These are phyloP conservation scores for Chamaetylas fuelleborni DNA, from an alignment of 2,113 vertebrate species.

Conservation along the genomic window DNA sequence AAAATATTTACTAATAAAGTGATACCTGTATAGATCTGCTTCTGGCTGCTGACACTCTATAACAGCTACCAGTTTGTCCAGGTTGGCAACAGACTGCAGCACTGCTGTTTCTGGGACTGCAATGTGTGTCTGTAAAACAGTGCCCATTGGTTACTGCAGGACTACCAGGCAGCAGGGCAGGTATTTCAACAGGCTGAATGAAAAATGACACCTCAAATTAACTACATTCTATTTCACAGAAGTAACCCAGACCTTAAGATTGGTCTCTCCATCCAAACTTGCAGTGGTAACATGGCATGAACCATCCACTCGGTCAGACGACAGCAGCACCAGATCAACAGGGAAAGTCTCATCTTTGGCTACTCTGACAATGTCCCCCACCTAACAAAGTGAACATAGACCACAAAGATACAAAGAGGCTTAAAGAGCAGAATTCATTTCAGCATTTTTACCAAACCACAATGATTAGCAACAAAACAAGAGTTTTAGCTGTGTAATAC, in stretches of 20 bases:
- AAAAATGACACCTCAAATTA: background rate
- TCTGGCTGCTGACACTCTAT: slow-evolving; percentile 97
- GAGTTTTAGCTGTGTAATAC: background rate
- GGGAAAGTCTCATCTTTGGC: slow-evolving; percentile 99
- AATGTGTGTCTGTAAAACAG: slow-evolving; percentile 82
- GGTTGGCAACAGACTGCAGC: slow-evolving; percentile 87
- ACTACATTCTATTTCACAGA: background rate
- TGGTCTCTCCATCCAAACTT: slow-evolving; percentile 96
- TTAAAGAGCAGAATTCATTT: background rate
- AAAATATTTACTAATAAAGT: background rate
- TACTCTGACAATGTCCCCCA: slow-evolving; percentile 96
- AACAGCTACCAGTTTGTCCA: slow-evolving; percentile 89
- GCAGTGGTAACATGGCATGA: slow-evolving; percentile 96
- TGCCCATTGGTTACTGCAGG: background rate
- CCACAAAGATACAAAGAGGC: background rate
- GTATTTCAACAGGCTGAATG: background rate
- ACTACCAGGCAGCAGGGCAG: fast-evolving
- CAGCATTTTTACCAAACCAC: background rate
- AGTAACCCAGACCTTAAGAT: slow-evolving; percentile 84
- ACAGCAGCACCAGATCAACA: slow-evolving; percentile 90
- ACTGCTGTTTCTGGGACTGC: slow-evolving; percentile 92
- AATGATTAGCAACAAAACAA: background rate
- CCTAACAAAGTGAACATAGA: slow-evolving; percentile 68
- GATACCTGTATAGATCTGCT: slow-evolving; percentile 93
- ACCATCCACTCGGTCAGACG: slow-evolving; percentile 89